Conservation (phyloP, 2,888 invertebrate genomes). For the Cataglyphis albicans region DNA sequence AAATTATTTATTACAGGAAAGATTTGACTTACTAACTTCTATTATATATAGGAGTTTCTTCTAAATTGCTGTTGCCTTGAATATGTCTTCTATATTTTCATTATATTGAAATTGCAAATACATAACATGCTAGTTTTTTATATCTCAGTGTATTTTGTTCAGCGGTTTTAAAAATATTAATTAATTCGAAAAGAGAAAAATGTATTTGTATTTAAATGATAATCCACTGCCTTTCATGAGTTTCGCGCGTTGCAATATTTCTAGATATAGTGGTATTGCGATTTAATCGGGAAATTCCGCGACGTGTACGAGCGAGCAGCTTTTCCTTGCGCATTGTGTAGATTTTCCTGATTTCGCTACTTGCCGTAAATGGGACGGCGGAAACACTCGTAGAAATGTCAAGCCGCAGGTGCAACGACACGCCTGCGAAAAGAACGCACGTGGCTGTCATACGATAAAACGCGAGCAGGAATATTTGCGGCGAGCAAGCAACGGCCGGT, state of each 20-base stretch:
- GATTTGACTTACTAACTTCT: not conserved
- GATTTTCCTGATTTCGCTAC: conserved; percentile 32
- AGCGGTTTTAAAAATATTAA: not conserved
- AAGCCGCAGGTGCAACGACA: conserved; percentile 40
- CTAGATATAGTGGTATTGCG: not conserved
- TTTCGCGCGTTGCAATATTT: not conserved
- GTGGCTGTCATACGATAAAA: not conserved
- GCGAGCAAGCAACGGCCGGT: conserved; percentile 11
- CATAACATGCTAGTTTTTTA: not conserved
- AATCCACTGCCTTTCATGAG: not conserved
- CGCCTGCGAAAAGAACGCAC: conserved; percentile 4
- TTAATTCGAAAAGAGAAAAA: not conserved
- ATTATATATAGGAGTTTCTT: not conserved
- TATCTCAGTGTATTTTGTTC: not conserved
- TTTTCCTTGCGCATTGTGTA: conserved; percentile 1
- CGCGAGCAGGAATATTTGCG: conserved; percentile 22
- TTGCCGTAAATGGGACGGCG: not conserved
- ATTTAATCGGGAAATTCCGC: conserved; percentile 26
- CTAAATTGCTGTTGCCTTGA: not conserved
- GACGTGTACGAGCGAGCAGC: not conserved
- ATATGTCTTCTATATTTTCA: not conserved
- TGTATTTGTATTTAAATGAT: not conserved
- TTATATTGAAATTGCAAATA: no score
- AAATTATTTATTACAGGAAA: not conserved
- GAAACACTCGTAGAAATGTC: conserved; percentile 28